These are phyloP conservation scores for Ormyrus thymus DNA, from an alignment of 2,888 invertebrate genomes.

Conservation along the genomic window DNA sequence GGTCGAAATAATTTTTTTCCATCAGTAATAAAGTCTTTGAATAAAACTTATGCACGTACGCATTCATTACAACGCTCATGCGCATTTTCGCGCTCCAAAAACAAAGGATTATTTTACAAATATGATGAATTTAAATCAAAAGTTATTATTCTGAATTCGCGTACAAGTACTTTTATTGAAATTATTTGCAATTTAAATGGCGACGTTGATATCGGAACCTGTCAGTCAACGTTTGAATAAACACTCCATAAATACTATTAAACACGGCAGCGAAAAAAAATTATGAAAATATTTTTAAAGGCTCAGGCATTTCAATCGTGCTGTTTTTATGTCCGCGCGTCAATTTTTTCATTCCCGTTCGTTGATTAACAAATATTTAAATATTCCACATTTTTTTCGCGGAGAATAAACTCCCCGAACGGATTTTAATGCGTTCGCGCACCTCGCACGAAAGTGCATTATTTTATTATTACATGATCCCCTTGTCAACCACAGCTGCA, in stretches of 20 bases:
- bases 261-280: not conserved
- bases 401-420: constrained; percentile 3
- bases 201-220: not conserved
- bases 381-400: not conserved
- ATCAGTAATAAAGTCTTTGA: too few species aligned
- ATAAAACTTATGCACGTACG: too few species aligned
- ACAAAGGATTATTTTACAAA: too few species aligned
- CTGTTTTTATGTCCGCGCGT: not conserved
- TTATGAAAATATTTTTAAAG: not conserved
- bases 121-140: too few species aligned
- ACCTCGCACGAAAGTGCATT: too few species aligned
- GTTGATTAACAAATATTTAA: constrained; percentile 23
- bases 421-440: not conserved
- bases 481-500: not conserved
- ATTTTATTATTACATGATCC: constrained; percentile 23
- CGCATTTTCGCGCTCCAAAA: too few species aligned
- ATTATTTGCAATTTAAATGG: not conserved
- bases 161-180: too few species aligned
- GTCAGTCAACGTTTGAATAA: not conserved
- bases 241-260: constrained; percentile 2
- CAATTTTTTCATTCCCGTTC: not conserved
- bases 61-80: too few species aligned
- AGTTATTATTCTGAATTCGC: too few species aligned
- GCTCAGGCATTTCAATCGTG: not conserved
- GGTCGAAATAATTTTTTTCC: too few species aligned